These are phyloP conservation scores for Zophobas morio DNA, from an alignment of 1,140 invertebrate species.

Conservation along the genomic window DNA sequence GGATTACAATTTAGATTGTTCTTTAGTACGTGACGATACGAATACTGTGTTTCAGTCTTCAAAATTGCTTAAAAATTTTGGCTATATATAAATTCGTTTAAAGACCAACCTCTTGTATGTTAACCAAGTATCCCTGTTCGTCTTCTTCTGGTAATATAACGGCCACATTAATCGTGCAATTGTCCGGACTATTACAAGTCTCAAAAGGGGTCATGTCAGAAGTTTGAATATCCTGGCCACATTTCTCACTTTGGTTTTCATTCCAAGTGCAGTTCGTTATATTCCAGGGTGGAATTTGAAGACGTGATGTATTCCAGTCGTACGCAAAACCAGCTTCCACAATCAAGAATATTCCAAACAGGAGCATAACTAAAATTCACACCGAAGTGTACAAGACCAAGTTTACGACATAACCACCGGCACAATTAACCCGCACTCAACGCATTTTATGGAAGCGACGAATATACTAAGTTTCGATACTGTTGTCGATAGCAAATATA, in stretches of 20 bases:
- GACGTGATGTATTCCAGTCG: conserved; percentile 18
- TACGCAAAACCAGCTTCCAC: conserved; percentile 1
- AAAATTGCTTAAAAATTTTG: not conserved
- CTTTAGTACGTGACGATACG: too few relatives aligned
- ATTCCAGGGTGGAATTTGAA: conserved; percentile 18
- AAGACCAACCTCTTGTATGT: conserved; percentile 59
- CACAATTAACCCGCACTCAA: conserved; percentile 39
- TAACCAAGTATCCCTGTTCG: conserved; percentile 58
- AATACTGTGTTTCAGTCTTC: not conserved
- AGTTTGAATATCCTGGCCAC: not conserved
- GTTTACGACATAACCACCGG: conserved; percentile 28
- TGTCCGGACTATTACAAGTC: conserved; percentile 43
- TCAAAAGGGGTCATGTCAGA: not conserved
- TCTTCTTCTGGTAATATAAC: conserved; percentile 58
- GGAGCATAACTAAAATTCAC: conserved; percentile 14
- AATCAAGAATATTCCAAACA: conserved; percentile 12
- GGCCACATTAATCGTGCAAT: conserved; percentile 58
- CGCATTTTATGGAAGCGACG: conserved; percentile 46
- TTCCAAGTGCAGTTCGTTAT: conserved; percentile 1
- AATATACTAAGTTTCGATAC: conserved; percentile 48
- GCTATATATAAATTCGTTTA: not conserved
- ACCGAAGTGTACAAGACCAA: not conserved
- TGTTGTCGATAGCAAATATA: conserved; percentile 48
- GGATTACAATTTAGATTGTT: not conserved
- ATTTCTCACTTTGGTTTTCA: not conserved